phyloP scores from a whole-genome alignment of 2,113 vertebrate genomes.

The Erythrolamprus reginae region DNA sequence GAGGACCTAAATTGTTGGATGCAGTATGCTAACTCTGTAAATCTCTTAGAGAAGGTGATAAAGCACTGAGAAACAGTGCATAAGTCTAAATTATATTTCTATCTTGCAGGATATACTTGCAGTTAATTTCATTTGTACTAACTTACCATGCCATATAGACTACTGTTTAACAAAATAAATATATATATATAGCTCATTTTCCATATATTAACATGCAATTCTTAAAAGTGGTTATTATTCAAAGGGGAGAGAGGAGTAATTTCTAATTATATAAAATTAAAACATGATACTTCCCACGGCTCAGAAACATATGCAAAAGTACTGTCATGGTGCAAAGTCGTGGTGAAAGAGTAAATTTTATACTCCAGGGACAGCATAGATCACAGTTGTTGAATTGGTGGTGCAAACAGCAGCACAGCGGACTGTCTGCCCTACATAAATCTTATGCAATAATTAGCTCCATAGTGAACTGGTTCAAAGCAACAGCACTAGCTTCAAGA shows the following conservation, averaged over 20 bases:
- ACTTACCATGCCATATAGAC: slow-evolving; percentile 20
- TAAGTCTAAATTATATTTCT: too few relatives aligned
- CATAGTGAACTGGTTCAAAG: slow-evolving; percentile 58
- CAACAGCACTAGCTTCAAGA: slow-evolving; percentile 50
- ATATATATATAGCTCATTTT: slow-evolving; percentile 25
- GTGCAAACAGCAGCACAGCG: slow-evolving; percentile 42
- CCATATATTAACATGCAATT: slow-evolving; percentile 46
- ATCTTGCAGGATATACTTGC: neutral
- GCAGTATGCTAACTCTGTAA: too few relatives aligned
- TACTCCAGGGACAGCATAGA: slow-evolving; percentile 49
- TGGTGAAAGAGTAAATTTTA: slow-evolving; percentile 51
- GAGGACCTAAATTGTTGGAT: too few relatives aligned
- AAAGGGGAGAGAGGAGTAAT: slow-evolving; percentile 46
- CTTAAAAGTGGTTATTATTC: slow-evolving; percentile 52
- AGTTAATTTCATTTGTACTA: neutral
- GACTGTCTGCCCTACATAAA: slow-evolving; percentile 50
- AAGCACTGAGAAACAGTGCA: too few relatives aligned
- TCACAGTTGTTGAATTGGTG: slow-evolving; percentile 37
- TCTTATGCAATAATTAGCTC: slow-evolving; percentile 36
- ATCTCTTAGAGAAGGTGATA: too few relatives aligned
- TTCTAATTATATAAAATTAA: slow-evolving; percentile 58
- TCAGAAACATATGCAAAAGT: slow-evolving; percentile 56
- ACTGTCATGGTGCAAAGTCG: slow-evolving; percentile 32
- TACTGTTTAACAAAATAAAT: slow-evolving; percentile 37
- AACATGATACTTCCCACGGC: slow-evolving; percentile 50